A percentile compares a stretch with the other conserved stretches of the same genome.
phyloP scores from a whole-genome alignment of 1,140 invertebrate species.

The Teleopsis dalmanni region DNA sequence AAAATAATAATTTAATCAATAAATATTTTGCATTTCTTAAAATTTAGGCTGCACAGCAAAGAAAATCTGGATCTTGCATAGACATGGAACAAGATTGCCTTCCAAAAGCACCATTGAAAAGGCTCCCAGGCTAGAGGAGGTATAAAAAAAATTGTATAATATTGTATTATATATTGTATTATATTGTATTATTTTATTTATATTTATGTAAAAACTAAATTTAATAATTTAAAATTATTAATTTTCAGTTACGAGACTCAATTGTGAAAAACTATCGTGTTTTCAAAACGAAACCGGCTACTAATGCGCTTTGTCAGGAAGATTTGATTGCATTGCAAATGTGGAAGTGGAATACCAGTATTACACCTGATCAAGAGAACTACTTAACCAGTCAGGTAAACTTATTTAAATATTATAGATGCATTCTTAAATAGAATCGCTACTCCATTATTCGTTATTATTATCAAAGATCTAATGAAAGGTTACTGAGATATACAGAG shows the following conservation, averaged over 20 bases:
- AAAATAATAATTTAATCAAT: neutral
- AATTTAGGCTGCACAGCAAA: constrained; percentile 50
- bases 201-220: no score
- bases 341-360: constrained; percentile 54
- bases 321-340: constrained; percentile 52
- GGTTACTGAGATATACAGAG: no score
- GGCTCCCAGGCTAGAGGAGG: constrained; percentile 47
- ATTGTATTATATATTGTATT: neutral
- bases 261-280: constrained; percentile 53
- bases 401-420: neutral
- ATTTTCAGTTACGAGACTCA: constrained; percentile 42
- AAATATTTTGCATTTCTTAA: constrained; percentile 22
- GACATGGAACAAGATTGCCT: constrained; percentile 58
- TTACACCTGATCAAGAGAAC: constrained; percentile 50
- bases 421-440: no score
- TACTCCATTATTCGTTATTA: no score
- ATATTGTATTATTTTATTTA: no score
- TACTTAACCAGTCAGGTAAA: constrained; percentile 45
- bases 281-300: constrained; percentile 25
- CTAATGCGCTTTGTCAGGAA: constrained; percentile 49
- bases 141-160: constrained; percentile 28
- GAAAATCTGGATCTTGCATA: constrained; percentile 56
- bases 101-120: constrained; percentile 47
- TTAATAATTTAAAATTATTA: neutral
- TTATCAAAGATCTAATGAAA: no score